Percentiles rank a stretch among this genome's conserved stretches.
Evolutionary conservation across 2,113 vertebrate species (phyloP).

Genomic region (Delphinapterus leucas): DNA sequence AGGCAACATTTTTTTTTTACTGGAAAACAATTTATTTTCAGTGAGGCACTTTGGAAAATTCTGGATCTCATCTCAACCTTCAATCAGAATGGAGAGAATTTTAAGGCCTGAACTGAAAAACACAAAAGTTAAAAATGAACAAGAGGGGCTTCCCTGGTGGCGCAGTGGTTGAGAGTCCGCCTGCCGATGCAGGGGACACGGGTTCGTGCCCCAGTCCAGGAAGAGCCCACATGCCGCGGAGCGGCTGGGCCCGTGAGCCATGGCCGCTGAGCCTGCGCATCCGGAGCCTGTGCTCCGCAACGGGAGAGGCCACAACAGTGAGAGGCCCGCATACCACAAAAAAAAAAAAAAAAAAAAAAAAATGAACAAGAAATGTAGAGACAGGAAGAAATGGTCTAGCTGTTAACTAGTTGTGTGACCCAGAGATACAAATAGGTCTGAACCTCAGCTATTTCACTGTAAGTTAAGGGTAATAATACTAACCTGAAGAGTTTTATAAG

Average conservation of each 20-base stretch:
- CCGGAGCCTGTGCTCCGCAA: too few species aligned
- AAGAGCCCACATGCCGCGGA: too few species aligned
- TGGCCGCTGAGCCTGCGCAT: too few species aligned
- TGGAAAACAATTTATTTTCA: conserved; percentile 35
- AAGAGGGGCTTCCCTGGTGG: neutral
- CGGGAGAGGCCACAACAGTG: too few species aligned
- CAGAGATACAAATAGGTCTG: neutral
- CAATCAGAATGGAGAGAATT: neutral
- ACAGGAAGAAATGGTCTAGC: neutral
- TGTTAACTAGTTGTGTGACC: neutral
- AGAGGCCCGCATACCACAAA: too few species aligned
- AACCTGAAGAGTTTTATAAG: neutral
- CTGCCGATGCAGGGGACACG: too few species aligned
- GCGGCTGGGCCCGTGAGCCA: too few species aligned
- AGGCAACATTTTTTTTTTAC: neutral
- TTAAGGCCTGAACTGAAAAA: neutral
- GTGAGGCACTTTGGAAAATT: neutral
- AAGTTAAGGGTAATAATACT: neutral
- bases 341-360: neutral
- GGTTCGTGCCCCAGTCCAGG: too few species aligned
- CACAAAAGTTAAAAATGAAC: neutral
- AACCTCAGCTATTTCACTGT: neutral
- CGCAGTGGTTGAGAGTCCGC: too few species aligned
- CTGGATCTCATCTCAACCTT: conserved; percentile 39
- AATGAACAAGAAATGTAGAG: neutral